Evolutionary conservation across 2,797 vertebrate species (phyloP), one percentile per base, ranked within the genome.

Genomic region (Rhabdomys pumilio): DNA sequence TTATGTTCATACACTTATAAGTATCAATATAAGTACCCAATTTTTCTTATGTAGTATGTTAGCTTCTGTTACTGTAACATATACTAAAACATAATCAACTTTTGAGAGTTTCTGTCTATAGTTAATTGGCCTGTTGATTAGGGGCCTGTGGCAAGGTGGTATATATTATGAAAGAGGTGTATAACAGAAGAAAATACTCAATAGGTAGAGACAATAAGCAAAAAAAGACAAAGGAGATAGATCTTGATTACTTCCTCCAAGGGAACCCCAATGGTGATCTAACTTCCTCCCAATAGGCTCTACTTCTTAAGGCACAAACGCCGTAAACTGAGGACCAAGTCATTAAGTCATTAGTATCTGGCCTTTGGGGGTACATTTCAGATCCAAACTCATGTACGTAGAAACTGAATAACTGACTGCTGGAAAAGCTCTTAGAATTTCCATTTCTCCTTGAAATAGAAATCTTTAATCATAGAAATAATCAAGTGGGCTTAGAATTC

Each of bases 401-500:
- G 26, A 79, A 91, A 75, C 53, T 67, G 57, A n/a, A 79, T 92
- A 44, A 93, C 61, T 94, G 86, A 90, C 19, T 47, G 31, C 57
- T 91, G 22, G 88, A n/a, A 89, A 92, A 20, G 94, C n/a, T 59
- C 93, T 90, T 93, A 96, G 50, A 94, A 29, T 29, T 31, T 59
- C 57, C 11, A n/a, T 82, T 89, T 72, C 7, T 90, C n/a, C 92
- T 69, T 82, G 87, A 97, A 96, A 82, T 82, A 85, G 84, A 97
- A 97, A 91, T 38, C 29, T 88, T 94, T 88, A 94, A 91, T 96
- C 41, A 88, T 38, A 92, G 81, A 96, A 97, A 92, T 90, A 34
- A 88, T 65, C 44, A 75, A 92, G 87, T 53, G 15, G 17, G 55
- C 84, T 96, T 95, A 81, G 31, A 91, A 90, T 59, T 82, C 69